These are phyloP conservation scores for Chionomys nivalis DNA, from an alignment of 2,113 vertebrate genomes.

Conservation along the genomic window DNA sequence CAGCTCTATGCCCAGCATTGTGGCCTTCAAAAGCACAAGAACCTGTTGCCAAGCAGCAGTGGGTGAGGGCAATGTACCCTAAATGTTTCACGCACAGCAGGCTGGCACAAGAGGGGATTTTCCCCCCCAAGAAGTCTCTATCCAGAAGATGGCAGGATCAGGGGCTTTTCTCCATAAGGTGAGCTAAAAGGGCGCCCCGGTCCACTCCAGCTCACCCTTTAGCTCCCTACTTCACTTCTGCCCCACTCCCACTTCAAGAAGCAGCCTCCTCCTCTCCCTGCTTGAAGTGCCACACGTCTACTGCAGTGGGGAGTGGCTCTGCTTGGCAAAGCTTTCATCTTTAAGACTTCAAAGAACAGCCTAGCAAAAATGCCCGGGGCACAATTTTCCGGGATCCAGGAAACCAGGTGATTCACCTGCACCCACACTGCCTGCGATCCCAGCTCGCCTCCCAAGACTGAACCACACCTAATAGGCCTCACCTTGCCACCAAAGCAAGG, in stretches of 20 bases:
- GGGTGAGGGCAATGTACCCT: background rate
- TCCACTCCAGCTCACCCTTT: background rate
- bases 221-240: background rate
- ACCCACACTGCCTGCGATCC: conserved; percentile 62
- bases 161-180: background rate
- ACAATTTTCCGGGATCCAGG: conserved; percentile 68
- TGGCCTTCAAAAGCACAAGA: background rate
- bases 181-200: background rate
- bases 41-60: background rate
- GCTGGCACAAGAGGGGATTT: background rate
- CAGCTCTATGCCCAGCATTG: background rate
- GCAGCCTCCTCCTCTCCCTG: background rate
- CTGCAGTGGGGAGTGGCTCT: background rate
- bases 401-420: conserved; percentile 73
- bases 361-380: conserved; percentile 49
- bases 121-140: background rate
- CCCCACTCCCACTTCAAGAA: background rate
- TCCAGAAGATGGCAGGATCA: background rate
- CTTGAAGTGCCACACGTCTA: conserved; percentile 9
- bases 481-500: conserved; percentile 42
- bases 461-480: conserved; percentile 50
- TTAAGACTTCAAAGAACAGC: conserved; percentile 76
- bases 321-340: conserved; percentile 75
- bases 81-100: background rate
- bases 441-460: conserved; percentile 13